phyloP scores from a whole-genome alignment of 2,888 invertebrate species.

The Prosapia bicincta region DNA sequence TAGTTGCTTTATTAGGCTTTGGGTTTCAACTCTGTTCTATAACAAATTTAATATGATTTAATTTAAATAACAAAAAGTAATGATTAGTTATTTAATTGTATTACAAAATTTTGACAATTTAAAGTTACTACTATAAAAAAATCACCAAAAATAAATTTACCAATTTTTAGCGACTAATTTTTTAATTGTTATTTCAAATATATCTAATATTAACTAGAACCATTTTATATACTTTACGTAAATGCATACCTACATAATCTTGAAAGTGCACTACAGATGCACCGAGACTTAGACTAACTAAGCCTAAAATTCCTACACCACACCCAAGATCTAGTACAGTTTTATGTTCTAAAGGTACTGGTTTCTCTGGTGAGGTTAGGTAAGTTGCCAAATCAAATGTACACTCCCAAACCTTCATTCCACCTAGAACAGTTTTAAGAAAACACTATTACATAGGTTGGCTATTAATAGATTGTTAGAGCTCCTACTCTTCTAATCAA shows the following conservation, averaged over 20 bases:
- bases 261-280: constrained; percentile 75
- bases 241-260: constrained; percentile 76
- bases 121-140: no score
- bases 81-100: no score
- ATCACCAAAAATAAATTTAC: no score
- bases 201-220: not conserved
- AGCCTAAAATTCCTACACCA: constrained; percentile 86
- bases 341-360: constrained; percentile 50
- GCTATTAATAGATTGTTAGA: no score
- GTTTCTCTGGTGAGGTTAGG: constrained; percentile 49
- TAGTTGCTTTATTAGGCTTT: no score
- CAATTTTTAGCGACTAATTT: no score
- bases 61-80: no score
- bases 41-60: no score
- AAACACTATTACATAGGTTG: no score
- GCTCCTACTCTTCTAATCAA: no score
- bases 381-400: constrained; percentile 74
- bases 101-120: no score
- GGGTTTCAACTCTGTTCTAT: no score
- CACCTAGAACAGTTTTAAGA: constrained; percentile 58
- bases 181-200: not conserved
- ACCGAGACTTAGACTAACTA: constrained; percentile 65
- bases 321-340: constrained; percentile 86
- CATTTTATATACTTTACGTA: not conserved
- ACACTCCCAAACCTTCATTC: constrained; percentile 95